phyloP scores from a whole-genome alignment of 1,140 invertebrate genomes.

The Hormaphis cornu region DNA sequence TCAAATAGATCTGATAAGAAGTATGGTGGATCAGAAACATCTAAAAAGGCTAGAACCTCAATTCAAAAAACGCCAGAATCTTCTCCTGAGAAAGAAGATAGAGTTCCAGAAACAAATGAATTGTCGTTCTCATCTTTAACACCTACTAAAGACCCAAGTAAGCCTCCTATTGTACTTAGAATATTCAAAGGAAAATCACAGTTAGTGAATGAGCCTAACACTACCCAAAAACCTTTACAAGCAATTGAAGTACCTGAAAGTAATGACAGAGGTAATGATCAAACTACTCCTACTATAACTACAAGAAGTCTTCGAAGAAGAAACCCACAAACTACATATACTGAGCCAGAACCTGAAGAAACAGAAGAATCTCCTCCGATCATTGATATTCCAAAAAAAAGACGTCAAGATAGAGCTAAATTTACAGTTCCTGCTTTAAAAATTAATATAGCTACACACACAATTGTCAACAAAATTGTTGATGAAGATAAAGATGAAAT shows the following conservation, averaged over 20 bases:
- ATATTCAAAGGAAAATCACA: slow-evolving; percentile 55
- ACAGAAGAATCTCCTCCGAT: slow-evolving; percentile 13
- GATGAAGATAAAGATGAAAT: not conserved
- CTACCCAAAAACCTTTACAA: slow-evolving; percentile 12
- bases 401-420: slow-evolving; percentile 15
- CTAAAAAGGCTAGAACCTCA: slow-evolving; percentile 1
- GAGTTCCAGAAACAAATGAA: slow-evolving; percentile 1
- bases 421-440: slow-evolving; percentile 15
- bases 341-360: slow-evolving; percentile 34
- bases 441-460: slow-evolving; percentile 21
- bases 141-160: slow-evolving; percentile 44
- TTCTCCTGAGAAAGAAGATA: slow-evolving; percentile 29
- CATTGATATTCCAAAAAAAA: slow-evolving; percentile 22
- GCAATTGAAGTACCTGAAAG: slow-evolving; percentile 20
- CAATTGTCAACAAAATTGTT: not conserved
- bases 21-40: not conserved
- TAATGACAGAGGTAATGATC: slow-evolving; percentile 20
- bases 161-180: slow-evolving; percentile 57
- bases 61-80: slow-evolving; percentile 34
- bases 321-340: slow-evolving; percentile 24
- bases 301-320: slow-evolving; percentile 28
- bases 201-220: slow-evolving; percentile 36
- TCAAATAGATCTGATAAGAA: slow-evolving; percentile 26
- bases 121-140: slow-evolving; percentile 26
- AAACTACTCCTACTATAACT: slow-evolving; percentile 33